A percentile compares a stretch with the other conserved stretches of the same genome.
phyloP scores from a whole-genome alignment of 1,140 invertebrate species.

The Drosophila elegans region DNA sequence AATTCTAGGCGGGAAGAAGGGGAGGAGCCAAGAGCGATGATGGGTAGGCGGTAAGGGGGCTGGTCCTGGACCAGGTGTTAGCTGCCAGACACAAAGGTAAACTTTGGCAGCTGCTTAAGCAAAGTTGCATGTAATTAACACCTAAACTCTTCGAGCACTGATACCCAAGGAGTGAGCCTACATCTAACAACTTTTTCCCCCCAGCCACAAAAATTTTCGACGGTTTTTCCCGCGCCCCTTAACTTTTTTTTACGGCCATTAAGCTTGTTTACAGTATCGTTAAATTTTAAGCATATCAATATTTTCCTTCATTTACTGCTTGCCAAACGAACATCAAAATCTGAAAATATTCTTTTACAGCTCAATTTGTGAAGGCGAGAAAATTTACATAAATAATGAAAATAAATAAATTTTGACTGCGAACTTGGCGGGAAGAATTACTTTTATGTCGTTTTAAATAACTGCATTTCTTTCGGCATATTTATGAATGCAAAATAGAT shows the following conservation, averaged over 20 bases:
- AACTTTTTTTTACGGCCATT: conserved; percentile 66
- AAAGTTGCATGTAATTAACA: conserved; percentile 81
- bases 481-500: too few relatives aligned
- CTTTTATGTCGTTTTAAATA: neutral
- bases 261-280: conserved; percentile 80
- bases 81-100: conserved; percentile 56
- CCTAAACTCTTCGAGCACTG: conserved; percentile 62
- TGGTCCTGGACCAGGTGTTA: conserved; percentile 43
- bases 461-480: neutral
- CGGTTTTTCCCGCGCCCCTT: neutral
- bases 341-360: conserved; percentile 60
- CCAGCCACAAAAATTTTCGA: conserved; percentile 32
- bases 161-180: conserved; percentile 14
- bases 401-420: neutral
- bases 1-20: conserved; percentile 27
- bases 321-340: conserved; percentile 51
- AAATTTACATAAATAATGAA: conserved; percentile 6
- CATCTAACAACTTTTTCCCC: conserved; percentile 7
- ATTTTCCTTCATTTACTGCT: conserved; percentile 37
- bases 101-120: conserved; percentile 60
- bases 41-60: neutral
- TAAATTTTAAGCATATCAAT: conserved; percentile 67
- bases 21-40: conserved; percentile 29
- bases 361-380: conserved; percentile 67
- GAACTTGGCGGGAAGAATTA: neutral